Evolutionary conservation across 2,888 invertebrate species (phyloP).

Genomic region (Biston betularia): DNA sequence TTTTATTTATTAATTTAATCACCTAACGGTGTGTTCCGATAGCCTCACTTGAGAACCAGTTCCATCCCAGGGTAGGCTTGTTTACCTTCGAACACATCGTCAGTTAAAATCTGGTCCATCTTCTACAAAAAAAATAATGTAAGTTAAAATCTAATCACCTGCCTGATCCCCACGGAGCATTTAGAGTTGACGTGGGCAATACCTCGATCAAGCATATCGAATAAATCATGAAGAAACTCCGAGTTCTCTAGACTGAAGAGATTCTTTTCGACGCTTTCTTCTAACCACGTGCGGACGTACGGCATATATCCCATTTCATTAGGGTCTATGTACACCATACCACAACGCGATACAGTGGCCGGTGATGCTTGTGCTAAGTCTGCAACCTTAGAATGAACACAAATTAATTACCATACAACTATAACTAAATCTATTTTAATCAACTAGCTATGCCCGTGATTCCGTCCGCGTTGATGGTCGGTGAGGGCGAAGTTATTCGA

Average conservation of each 20-base stretch:
- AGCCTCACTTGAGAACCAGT: too few species aligned
- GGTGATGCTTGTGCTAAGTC: conserved; percentile 96
- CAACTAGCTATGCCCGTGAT: too few species aligned
- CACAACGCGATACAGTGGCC: conserved; percentile 93
- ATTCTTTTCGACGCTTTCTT: conserved; percentile 78
- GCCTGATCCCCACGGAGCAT: conserved; percentile 90
- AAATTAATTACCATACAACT: too few species aligned
- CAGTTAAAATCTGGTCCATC: too few species aligned
- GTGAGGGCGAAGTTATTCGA: too few species aligned
- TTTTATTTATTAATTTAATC: too few species aligned
- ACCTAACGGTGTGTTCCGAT: too few species aligned
- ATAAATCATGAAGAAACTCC: conserved; percentile 89
- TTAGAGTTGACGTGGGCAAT: conserved; percentile 89
- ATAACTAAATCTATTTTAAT: too few species aligned
- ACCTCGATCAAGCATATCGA: conserved; percentile 89
- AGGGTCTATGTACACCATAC: conserved; percentile 97
- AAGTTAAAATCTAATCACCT: conserved; percentile 74
- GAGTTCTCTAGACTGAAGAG: conserved; percentile 85
- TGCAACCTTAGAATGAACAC: conserved; percentile 80
- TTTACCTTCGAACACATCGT: too few species aligned
- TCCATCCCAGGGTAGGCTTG: too few species aligned
- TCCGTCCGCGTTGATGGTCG: too few species aligned
- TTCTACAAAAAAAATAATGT: too few species aligned
- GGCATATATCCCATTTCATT: conserved; percentile 94
- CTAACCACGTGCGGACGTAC: conserved; percentile 92